A percentile compares a stretch with the other conserved stretches of the same genome.
These are phyloP conservation scores for Halcyon senegalensis DNA, from an alignment of 2,113 vertebrate species.

Conservation along the genomic window DNA sequence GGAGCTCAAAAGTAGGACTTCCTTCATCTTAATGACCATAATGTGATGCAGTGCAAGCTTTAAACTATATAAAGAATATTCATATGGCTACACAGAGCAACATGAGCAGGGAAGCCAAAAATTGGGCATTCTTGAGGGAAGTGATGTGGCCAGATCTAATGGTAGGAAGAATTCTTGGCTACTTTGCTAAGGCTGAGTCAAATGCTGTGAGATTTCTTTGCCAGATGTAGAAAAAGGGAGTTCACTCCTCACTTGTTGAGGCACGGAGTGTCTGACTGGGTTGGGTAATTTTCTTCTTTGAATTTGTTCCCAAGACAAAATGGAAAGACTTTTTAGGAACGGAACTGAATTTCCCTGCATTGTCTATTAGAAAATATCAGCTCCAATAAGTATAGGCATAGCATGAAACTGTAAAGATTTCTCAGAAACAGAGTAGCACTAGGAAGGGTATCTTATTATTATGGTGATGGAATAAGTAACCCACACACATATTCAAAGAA, in stretches of 20 bases:
- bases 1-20: constrained; percentile 60
- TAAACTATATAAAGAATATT: constrained; percentile 65
- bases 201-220: constrained; percentile 19
- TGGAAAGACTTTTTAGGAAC: constrained; percentile 24
- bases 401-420: constrained; percentile 52
- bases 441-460: constrained; percentile 55
- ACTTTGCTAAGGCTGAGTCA: constrained; percentile 3
- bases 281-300: background rate
- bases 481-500: background rate
- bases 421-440: constrained; percentile 55
- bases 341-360: background rate
- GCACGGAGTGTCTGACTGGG: background rate
- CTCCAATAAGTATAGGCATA: constrained; percentile 10
- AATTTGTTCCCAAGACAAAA: constrained; percentile 36
- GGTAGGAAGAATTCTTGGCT: background rate
- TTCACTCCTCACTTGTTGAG: background rate
- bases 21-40: constrained; percentile 48
- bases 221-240: background rate
- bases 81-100: constrained; percentile 49
- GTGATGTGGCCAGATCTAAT: background rate
- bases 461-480: constrained; percentile 15
- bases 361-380: background rate
- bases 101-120: constrained; percentile 14
- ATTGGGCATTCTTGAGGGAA: background rate
- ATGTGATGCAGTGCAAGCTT: constrained; percentile 64